Base-by-base conservation (phyloP, 2,113 vertebrate genomes). In the Cervus canadensis region DNA sequence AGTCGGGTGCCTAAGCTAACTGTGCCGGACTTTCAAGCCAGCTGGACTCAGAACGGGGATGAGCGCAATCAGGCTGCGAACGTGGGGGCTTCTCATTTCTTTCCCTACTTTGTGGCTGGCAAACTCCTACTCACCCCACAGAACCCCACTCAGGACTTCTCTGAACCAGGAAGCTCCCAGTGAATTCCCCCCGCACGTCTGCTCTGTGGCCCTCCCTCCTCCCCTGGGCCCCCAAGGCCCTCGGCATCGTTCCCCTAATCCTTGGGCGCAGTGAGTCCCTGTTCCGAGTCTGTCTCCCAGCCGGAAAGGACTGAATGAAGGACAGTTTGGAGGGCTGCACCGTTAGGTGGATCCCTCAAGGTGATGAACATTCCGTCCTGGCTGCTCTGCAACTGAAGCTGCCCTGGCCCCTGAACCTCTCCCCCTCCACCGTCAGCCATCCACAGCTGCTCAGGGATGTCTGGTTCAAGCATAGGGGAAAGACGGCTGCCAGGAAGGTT, bases 281-380 rank as follows among this genome's bases (percentile, higher is more conserved):
- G 1, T 14, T 17, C 59, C 0, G 0, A 54, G n/a, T 21, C 36
- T 7, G 1, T n/a, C 59, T 54, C 60, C 40, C 4, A 0, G 76
- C 54, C 1, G n/a, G n/a, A 19, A 8, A 1, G 2, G 4, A 13
- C 2, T 1, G 3, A 62, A 54, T 3, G 8, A 60, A 14, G 19
- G 25, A 2, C 1, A 0, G 1, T 52, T 45, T 19, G 9, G 25
- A 43, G 12, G 26, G 85, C 85, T 52, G 12, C 4, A 5, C 30
- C 30, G 2, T 28, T 16, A 7, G 4, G 60, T 28, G 8, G 40
- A 15, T 6, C 21, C 56, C 25, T 10, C 15, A 21, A 10, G 62
- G 36, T 8, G 36, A 16, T 0, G 1, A 25, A 4, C 33, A 2
- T 7, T 17, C 30, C 21, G 3, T 45, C 25, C n/a, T 3, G 28